Evolutionary conservation across 1,140 invertebrate species (phyloP), one percentile per base, ranked within the genome.

Genomic region (Ladona fulva): DNA sequence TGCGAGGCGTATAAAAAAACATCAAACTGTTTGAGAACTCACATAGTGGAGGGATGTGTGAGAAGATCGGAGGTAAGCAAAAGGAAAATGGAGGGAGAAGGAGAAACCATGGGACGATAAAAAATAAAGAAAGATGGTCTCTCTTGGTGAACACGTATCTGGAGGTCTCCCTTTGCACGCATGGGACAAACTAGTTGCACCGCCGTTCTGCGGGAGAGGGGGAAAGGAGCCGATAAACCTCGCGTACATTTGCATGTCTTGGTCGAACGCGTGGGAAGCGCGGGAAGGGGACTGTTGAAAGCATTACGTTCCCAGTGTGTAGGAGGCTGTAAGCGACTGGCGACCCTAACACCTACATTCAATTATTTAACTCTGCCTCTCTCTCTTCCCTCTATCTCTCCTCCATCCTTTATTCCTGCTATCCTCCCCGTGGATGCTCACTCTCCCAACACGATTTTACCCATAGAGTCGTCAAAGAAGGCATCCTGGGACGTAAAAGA

Each of bases 41-140:
- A 12, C n/a, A 3, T 16, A 66, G 52, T 6, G 3, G 52, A 22
- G 29, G 29, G 29, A 37, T 37, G 29, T 37, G 29, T 37, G 29
- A 37, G 29, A 37, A 37, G 29, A 37, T 37, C 29, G 29, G 29
- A 37, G 29, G 29, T 8, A 37, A 37, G 29, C 29, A 8, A 37
- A 37, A 66, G 52, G n/a, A 66, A 66, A 66, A 22, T 66, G 52
- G 52, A 66, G n/a, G 5, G 52, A 66, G 52, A 52, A 11, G 44
- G 44, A 5, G 52, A 66, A 22, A 22, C 16, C n/a, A 66, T 22
- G 44, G 44, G 44, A 52, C 10, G 52, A 22, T 16, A 66, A 66
- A 66, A 66, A 66, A 66, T 66, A 66, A 66, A 66, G 52, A 66
- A 66, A 66, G 52, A 66, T 66, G n/a, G 52, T 66, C 52, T 22